A percentile compares a stretch with the other conserved stretches of the same genome.
Evolutionary conservation across 2,113 vertebrate species (phyloP).

Genomic region (Okapia johnstoni): DNA sequence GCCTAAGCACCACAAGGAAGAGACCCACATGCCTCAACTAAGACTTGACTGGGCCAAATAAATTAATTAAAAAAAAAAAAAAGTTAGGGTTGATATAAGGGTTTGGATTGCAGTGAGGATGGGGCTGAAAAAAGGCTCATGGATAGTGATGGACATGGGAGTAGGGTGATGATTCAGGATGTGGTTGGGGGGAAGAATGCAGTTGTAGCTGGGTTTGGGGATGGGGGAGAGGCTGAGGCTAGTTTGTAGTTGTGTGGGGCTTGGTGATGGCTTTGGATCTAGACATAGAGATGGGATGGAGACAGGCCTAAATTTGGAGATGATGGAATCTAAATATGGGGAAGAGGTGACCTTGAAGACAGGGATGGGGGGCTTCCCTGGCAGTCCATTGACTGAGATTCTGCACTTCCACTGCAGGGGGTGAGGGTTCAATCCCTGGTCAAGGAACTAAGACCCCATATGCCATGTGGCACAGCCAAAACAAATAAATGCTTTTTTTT

Average conservation of each 20-base stretch:
- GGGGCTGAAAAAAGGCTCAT: not conserved
- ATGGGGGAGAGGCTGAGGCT: not conserved
- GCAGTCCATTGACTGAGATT: not conserved
- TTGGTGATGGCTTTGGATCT: not conserved
- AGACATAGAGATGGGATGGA: not conserved
- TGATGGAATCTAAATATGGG: not conserved
- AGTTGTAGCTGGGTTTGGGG: too few relatives aligned
- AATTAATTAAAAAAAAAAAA: not conserved
- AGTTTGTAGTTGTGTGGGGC: not conserved
- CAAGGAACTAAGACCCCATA: not conserved
- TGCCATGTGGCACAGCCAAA: not conserved
- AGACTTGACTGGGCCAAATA: not conserved
- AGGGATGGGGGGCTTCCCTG: not conserved
- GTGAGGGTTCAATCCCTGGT: not conserved
- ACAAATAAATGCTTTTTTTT: not conserved
- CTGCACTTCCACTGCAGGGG: not conserved
- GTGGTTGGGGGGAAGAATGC: not conserved
- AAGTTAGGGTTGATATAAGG: not conserved
- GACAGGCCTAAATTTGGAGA: not conserved
- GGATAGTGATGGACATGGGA: too few relatives aligned
- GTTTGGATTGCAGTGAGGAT: not conserved
- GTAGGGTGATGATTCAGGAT: not conserved
- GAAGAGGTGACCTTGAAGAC: not conserved
- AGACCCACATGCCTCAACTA: not conserved
- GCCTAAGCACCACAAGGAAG: not conserved